These are phyloP conservation scores for Alectura lathami DNA, from an alignment of 2,113 vertebrate genomes.

Conservation along the genomic window DNA sequence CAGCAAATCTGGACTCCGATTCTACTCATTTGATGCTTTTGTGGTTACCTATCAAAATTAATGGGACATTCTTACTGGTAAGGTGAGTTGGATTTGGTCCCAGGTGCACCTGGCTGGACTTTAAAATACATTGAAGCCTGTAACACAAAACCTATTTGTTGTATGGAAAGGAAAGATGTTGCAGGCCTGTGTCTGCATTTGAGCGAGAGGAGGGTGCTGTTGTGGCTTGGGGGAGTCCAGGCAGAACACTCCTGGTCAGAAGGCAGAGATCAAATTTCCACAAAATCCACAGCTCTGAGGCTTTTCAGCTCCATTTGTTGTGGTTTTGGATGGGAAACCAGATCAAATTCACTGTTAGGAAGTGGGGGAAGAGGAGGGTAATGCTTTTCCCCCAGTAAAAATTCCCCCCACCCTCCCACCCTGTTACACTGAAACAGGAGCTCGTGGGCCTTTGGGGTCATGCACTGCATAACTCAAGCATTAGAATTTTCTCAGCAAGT, in stretches of 20 bases:
- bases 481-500: not conserved
- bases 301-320: not conserved
- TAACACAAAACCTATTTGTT: not conserved
- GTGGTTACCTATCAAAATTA: not conserved
- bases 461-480: not conserved
- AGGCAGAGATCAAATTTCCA: not conserved
- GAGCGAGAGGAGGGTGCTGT: not conserved
- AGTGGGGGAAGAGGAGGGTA: not conserved
- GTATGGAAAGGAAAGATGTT: not conserved
- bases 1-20: not conserved
- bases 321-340: not conserved
- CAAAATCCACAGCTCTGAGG: not conserved
- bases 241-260: not conserved
- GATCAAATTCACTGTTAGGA: not conserved
- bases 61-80: not conserved
- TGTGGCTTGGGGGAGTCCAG: accelerated
- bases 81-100: not conserved
- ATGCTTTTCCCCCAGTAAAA: not conserved
- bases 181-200: not conserved
- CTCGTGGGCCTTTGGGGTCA: not conserved
- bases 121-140: not conserved
- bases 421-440: not conserved
- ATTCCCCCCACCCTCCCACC: no score
- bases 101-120: not conserved
- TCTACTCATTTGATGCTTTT: not conserved